Evolutionary conservation across 1,140 invertebrate genomes (phyloP), one percentile per base, ranked within the genome.

Genomic region (Prorops nasuta): DNA sequence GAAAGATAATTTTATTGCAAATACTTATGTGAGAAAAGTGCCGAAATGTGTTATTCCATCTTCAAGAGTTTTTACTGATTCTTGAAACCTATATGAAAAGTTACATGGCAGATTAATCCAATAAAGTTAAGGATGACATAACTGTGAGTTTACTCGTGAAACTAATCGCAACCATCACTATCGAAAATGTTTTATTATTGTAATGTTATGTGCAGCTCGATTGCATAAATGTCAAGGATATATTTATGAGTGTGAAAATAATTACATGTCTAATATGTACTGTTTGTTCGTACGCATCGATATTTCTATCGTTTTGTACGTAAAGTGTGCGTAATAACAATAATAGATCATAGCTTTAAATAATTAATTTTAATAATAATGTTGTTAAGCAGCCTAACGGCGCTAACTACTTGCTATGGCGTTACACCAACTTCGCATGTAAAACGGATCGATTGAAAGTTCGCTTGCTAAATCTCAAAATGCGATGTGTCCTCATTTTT

Each of bases 271-370:
- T 37, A n/a, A n/a, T n/a, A 34, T 60, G 42, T 49, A 46, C 21
- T 31, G 36, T 44, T 45, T 51, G 49, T 56, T 55, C 51, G 56
- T 57, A 51, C 51, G 53, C 60, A 58, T 58, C 48, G 51, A 62
- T 58, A 60, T 56, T 54, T 66, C 50, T 49, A 54, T 63, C 56
- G 43, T 65, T 64, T 66, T 62, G 43, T 64, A 64, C 50, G 44
- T 62, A 41, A 62, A 19, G 34, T 44, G 36, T 57, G 24, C 35
- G 47, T 59, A 28, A n/a, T 14, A 43, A 48, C 22, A 49, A 49
- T 36, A 32, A 50, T 35, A 48, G 21, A 36, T 8, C 20, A 15
- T 20, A 21, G n/a, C 19, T 12, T 14, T 17, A n/a, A 39, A 19
- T 39, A 19, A 44, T 44, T 36, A 19, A 42, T 22, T 43, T 31